phyloP scores from a whole-genome alignment of 2,888 invertebrate genomes.

The Ormyrus labotus region DNA sequence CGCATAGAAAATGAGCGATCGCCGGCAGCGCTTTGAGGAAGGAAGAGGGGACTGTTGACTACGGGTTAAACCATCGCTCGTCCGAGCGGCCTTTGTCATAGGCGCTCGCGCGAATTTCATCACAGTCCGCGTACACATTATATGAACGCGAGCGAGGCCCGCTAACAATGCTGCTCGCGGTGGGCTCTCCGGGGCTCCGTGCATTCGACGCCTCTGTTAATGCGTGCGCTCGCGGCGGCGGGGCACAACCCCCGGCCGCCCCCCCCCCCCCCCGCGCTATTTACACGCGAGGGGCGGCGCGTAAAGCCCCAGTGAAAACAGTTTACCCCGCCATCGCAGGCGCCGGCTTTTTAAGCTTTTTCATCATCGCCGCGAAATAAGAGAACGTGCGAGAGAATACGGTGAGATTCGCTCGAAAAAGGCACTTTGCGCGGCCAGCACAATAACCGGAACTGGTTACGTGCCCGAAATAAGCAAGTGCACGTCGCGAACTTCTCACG shows the following conservation, averaged over 20 bases:
- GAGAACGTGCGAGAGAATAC: conserved; percentile 55
- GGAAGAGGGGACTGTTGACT: conserved; percentile 29
- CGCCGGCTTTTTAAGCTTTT: conserved; percentile 65
- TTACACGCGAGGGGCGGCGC: not conserved
- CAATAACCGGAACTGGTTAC: conserved; percentile 74
- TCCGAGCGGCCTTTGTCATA: conserved; percentile 48
- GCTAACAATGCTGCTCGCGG: conserved; percentile 35
- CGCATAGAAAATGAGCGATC: conserved; percentile 21
- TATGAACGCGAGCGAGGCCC: conserved; percentile 20
- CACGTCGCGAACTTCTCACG: conserved; percentile 13
- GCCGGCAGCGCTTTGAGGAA: not conserved
- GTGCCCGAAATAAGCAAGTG: conserved; percentile 71
- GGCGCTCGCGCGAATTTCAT: conserved; percentile 60
- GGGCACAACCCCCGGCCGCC: not conserved
- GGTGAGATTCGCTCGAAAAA: conserved; percentile 64
- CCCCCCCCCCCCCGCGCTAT: not conserved
- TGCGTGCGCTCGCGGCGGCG: conserved; percentile 1
- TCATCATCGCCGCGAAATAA: conserved; percentile 67
- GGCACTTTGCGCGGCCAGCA: conserved; percentile 72
- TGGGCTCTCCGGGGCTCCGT: not conserved
- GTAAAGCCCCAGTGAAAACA: conserved; percentile 5
- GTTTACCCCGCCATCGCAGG: not conserved
- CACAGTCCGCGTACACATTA: conserved; percentile 56
- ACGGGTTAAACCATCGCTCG: conserved; percentile 13
- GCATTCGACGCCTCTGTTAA: conserved; percentile 22